Evolutionary conservation across 2,113 vertebrate genomes (phyloP), one percentile per base, ranked within the genome.

Genomic region (Solea senegalensis): DNA sequence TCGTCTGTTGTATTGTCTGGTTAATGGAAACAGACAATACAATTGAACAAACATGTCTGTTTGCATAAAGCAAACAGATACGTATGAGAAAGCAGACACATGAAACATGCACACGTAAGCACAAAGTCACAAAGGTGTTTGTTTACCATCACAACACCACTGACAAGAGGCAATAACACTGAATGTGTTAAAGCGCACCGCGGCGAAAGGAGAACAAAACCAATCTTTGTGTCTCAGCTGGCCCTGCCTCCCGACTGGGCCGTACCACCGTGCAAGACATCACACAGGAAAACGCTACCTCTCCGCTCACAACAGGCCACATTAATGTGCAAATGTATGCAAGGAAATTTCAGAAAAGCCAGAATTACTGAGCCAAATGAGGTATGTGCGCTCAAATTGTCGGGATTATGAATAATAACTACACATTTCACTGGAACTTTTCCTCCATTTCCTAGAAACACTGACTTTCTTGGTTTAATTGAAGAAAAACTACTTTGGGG

Each of bases 281-380:
- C 95, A 95, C 95, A 95, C 93, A 95, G 95, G 92, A 96, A 93
- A 95, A 95, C 92, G 94, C 95, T 96, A 95, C 93, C 95, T 90
- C 95, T 94, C 95, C 89, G 91, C 96, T 94, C 95, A 96, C 95
- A 95, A 96, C 93, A 92, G 95, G 93, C 95, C 94, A 94, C 97
- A 98, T 98, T 97, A 97, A 96, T 97, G 97, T 99, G 97, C 96
- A 98, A 98, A 99, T 98, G 92, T 97, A 99, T 99, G 97, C 97
- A 96, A 96, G 95, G 94, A 96, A 96, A 95, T 96, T 82, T 82
- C 62, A 80, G 71, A 90, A 92, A 92, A 90, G 87, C 77, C 68
- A 71, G 89, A 94, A 92, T 92, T 88, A 92, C 89, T 70, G 88
- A 91, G 89, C 84, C 90, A 93, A 93, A 93, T 92, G 88, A 93